These are phyloP conservation scores for Rhamnusium bicolor DNA, from an alignment of 2,888 invertebrate genomes.

Conservation along the genomic window DNA sequence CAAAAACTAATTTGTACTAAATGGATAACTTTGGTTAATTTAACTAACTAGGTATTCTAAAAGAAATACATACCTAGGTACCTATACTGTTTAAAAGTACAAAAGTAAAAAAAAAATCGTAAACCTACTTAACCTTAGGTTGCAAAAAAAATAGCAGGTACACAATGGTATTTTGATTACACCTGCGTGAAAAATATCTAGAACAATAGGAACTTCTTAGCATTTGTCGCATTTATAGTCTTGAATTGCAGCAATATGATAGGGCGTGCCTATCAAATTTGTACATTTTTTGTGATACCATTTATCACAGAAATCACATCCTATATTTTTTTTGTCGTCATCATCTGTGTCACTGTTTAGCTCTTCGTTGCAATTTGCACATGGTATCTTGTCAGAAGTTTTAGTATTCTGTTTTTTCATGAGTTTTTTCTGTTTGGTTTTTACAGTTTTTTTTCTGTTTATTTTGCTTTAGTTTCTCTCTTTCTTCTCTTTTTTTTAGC, in stretches of 20 bases:
- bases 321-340: no score
- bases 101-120: no score
- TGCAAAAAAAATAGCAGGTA: not conserved
- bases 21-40: no score
- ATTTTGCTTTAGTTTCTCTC: not conserved
- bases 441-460: no score
- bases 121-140: not conserved
- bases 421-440: not conserved
- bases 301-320: no score
- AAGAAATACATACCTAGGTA: not conserved
- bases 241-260: not conserved
- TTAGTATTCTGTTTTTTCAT: not conserved
- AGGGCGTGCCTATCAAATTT: no score
- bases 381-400: constrained; percentile 1
- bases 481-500: not conserved
- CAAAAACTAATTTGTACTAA: no score
- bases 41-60: not conserved
- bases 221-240: not conserved
- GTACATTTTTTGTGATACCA: no score
- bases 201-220: not conserved
- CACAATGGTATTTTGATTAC: not conserved
- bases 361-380: no score
- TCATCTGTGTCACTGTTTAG: no score
- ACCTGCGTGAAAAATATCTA: constrained; percentile 1
- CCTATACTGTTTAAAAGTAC: no score